Conservation (phyloP, 1,140 invertebrate species). For the Melipona quadrifasciata region DNA sequence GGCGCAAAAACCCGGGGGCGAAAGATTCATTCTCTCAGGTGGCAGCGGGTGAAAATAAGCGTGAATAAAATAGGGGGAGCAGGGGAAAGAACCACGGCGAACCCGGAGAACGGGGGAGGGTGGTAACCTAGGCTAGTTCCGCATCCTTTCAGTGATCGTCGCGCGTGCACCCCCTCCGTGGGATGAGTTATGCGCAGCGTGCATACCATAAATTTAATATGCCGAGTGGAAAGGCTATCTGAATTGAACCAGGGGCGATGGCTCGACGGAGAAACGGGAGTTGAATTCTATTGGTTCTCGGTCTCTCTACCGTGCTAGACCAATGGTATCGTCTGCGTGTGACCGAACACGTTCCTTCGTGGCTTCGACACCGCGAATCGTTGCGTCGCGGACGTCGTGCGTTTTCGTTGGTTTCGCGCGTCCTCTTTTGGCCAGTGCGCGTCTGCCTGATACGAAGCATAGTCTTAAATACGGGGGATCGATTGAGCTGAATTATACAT, state of each 20-base stretch:
- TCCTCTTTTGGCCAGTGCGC: conserved; percentile 45
- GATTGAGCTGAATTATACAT: neutral
- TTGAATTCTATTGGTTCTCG: conserved; percentile 72
- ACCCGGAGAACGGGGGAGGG: neutral
- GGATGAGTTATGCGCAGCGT: conserved; percentile 68
- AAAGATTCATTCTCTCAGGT: conserved; percentile 55
- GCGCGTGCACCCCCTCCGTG: conserved; percentile 34
- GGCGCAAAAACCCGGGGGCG: conserved; percentile 5
- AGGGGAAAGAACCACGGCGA: conserved; percentile 16
- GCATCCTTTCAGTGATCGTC: conserved; percentile 47
- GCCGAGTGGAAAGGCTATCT: conserved; percentile 68
- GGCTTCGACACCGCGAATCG: conserved; percentile 38
- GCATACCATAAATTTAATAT: conserved; percentile 73
- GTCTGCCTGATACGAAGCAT: neutral
- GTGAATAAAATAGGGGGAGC: conserved; percentile 38
- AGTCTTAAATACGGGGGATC: neutral
- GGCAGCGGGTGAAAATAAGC: conserved; percentile 42
- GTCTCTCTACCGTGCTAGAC: conserved; percentile 42
- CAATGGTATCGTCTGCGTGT: conserved; percentile 36
- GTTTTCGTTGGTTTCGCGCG: conserved; percentile 10
- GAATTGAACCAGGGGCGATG: conserved; percentile 73
- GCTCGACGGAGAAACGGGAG: conserved; percentile 21
- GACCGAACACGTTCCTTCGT: conserved; percentile 47
- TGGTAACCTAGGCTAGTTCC: conserved; percentile 26
- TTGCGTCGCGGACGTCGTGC: neutral